Evolutionary conservation across 2,113 vertebrate genomes (phyloP).

Genomic region (Macaca nemestrina): DNA sequence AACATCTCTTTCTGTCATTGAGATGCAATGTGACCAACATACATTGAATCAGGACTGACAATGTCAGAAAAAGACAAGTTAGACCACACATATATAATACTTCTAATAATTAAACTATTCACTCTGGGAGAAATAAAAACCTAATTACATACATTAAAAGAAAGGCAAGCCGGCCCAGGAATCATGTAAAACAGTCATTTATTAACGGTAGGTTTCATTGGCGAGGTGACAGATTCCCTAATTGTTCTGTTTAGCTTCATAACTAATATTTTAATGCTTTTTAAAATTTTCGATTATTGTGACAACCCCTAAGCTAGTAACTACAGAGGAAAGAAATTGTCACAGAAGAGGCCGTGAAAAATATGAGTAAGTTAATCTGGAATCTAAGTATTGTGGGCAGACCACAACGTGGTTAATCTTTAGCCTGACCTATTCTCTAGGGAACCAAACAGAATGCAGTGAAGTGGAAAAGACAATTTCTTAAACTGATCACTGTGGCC

Average conservation of each 20-base stretch:
- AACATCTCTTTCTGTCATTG: rapidly evolving
- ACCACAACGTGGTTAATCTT: not conserved
- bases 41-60: not conserved
- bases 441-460: not conserved
- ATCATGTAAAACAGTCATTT: not conserved
- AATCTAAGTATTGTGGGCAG: not conserved
- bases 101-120: not conserved
- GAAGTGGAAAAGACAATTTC: not conserved
- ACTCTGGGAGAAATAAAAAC: not conserved
- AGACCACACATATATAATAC: not conserved
- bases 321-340: not conserved
- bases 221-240: not conserved
- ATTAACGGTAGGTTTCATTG: not conserved
- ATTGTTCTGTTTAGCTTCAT: not conserved
- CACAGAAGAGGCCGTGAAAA: not conserved
- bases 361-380: not conserved
- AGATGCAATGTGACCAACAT: not conserved
- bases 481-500: not conserved
- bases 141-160: not conserved
- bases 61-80: not conserved
- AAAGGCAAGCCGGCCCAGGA: not conserved
- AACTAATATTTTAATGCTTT: not conserved
- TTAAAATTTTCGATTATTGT: not conserved
- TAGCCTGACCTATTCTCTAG: not conserved
- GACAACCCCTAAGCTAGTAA: not conserved